Evolutionary conservation across 2,888 invertebrate genomes (phyloP).

Genomic region (Pogonocherus hispidulus): DNA sequence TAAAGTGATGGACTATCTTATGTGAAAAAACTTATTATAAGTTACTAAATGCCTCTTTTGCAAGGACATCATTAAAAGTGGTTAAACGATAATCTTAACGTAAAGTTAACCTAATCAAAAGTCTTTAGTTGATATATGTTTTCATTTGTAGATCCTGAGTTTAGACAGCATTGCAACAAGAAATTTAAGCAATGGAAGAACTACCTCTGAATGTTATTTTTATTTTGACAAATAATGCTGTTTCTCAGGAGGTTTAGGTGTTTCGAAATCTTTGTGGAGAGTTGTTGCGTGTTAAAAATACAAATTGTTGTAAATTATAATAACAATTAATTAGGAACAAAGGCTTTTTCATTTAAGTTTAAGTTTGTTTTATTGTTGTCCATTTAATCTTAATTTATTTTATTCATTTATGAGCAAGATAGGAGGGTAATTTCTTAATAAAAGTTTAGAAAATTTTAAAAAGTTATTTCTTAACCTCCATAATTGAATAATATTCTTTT

Average conservation of each 20-base stretch:
- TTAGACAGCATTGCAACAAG: slow-evolving; percentile 40
- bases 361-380: slow-evolving; percentile 39
- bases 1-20: slow-evolving; percentile 79
- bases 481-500: not conserved
- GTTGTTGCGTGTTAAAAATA: slow-evolving; percentile 29
- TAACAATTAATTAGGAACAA: slow-evolving; percentile 36
- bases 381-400: slow-evolving; percentile 37
- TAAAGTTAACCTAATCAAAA: slow-evolving; percentile 32
- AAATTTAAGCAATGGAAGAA: slow-evolving; percentile 44
- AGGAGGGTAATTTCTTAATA: slow-evolving; percentile 42
- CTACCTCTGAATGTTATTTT: slow-evolving; percentile 41
- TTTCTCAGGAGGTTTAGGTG: slow-evolving; percentile 33
- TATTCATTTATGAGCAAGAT: slow-evolving; percentile 35
- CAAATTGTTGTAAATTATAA: slow-evolving; percentile 40
- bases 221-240: slow-evolving; percentile 21
- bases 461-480: not conserved
- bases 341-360: slow-evolving; percentile 35
- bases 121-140: slow-evolving; percentile 27
- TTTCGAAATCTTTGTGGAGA: slow-evolving; percentile 37
- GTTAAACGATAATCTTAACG: slow-evolving; percentile 30
- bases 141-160: slow-evolving; percentile 41
- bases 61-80: slow-evolving; percentile 33
- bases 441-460: slow-evolving; percentile 20
- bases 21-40: slow-evolving; percentile 27
- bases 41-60: slow-evolving; percentile 30